Conservation (phyloP, 2,113 vertebrate genomes). For the Trogon melanurus region DNA sequence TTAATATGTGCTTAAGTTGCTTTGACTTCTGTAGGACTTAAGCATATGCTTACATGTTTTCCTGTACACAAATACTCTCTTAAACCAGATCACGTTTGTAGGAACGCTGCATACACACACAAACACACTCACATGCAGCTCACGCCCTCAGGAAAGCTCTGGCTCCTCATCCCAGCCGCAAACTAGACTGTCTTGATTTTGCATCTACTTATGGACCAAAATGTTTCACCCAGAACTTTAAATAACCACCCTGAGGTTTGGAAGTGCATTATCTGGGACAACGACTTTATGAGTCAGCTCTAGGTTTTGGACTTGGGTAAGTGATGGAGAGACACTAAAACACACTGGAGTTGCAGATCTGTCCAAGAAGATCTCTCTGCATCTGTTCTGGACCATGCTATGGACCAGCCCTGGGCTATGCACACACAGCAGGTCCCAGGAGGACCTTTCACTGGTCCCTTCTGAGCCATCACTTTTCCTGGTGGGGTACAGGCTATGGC, state of each 20-base stretch:
- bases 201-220: background rate
- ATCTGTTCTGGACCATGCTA: background rate
- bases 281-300: background rate
- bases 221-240: background rate
- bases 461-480: background rate
- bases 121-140: background rate
- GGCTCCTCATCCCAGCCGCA: background rate
- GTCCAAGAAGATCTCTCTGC: background rate
- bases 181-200: background rate
- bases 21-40: conserved; percentile 15
- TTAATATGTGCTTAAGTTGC: conserved; percentile 12
- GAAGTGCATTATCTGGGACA: background rate
- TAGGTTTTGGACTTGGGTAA: background rate
- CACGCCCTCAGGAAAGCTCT: background rate
- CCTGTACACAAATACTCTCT: conserved; percentile 34
- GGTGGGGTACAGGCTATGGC: background rate
- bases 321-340: background rate
- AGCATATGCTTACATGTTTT: background rate
- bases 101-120: background rate
- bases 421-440: background rate
- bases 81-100: conserved; percentile 10
- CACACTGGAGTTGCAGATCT: background rate
- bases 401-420: background rate
- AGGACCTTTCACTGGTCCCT: background rate
- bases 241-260: background rate